These are phyloP conservation scores for Eurypyga helias DNA, from an alignment of 2,113 vertebrate genomes.

Conservation along the genomic window DNA sequence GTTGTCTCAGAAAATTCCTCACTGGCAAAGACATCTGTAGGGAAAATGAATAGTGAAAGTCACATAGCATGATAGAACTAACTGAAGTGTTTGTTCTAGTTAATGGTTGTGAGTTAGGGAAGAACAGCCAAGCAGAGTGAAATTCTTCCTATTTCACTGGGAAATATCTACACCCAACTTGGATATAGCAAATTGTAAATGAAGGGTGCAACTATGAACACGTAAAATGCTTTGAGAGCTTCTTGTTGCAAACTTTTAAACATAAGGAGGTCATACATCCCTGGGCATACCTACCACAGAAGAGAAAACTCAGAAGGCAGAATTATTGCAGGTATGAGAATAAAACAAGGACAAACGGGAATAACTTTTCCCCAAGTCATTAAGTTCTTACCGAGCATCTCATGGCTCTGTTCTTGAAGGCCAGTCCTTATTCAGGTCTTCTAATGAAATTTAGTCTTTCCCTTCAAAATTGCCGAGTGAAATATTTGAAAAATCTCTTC, in stretches of 20 bases:
- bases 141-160: background rate
- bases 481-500: background rate
- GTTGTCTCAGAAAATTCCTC: background rate
- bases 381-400: background rate
- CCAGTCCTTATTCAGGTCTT: background rate
- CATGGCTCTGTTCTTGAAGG: background rate
- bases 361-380: background rate
- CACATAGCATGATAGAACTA: background rate
- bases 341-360: background rate
- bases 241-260: background rate
- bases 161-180: background rate
- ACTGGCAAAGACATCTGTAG: background rate
- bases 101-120: background rate
- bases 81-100: background rate
- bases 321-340: background rate
- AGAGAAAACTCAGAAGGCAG: background rate
- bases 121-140: background rate
- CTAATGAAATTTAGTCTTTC: background rate
- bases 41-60: background rate
- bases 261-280: background rate
- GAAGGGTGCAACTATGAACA: background rate
- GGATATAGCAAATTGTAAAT: background rate
- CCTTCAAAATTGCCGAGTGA: background rate
- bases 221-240: background rate
- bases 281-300: background rate